Conservation (phyloP, 64 coral and sea anemone genomes). For the Actinia equina region DNA sequence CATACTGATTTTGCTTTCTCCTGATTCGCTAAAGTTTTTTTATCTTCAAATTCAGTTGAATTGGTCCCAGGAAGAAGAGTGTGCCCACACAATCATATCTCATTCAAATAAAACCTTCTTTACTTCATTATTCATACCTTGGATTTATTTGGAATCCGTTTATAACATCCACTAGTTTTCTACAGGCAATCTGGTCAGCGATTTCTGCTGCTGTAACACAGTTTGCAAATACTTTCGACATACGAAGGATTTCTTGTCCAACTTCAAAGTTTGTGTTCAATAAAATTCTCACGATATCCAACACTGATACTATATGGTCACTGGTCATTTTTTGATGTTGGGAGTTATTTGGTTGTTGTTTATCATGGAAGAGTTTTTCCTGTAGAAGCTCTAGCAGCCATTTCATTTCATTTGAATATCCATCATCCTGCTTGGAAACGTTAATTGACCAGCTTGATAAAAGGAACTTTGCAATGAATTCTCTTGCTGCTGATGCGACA, state of each 20-base stretch:
- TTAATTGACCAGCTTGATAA: not conserved
- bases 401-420: not conserved
- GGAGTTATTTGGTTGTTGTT: not conserved
- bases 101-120: no score
- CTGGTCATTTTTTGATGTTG: not conserved
- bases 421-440: not conserved
- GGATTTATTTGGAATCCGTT: conserved; percentile 21
- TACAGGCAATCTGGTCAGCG: conserved; percentile 13
- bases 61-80: no score
- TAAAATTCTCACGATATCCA: conserved; percentile 43
- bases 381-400: not conserved
- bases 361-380: not conserved
- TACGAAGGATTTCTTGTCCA: conserved; percentile 41
- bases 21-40: no score
- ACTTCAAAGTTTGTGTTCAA: not conserved
- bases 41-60: no score
- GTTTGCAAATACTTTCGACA: conserved; percentile 20
- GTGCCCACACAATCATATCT: no score
- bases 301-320: not conserved
- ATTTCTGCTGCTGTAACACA: conserved; percentile 8
- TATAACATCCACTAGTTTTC: conserved; percentile 50
- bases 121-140: conserved; percentile 3
- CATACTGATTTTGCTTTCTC: no score
- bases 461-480: conserved; percentile 44
- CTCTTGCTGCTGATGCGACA: conserved; percentile 46